Conservation (phyloP, 2,113 vertebrate species). For the Perognathus longimembris region DNA sequence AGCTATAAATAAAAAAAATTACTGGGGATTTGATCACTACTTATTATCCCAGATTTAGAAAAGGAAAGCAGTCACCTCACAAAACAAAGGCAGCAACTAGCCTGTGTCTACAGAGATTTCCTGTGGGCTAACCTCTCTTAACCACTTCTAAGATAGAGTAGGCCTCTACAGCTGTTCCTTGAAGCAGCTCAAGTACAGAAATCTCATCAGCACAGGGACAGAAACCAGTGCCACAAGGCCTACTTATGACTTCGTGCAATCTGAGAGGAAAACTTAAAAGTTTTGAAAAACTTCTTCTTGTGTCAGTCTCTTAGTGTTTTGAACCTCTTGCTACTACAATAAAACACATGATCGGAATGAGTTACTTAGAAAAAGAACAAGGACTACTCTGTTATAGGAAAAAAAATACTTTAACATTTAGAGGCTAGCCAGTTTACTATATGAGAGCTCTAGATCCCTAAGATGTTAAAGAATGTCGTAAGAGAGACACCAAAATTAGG, state of each 20-base stretch:
- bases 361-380: background rate
- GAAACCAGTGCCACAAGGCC: background rate
- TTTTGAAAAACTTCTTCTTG: background rate
- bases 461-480: background rate
- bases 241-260: background rate
- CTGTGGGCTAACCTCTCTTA: background rate
- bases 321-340: slow-evolving; percentile 4
- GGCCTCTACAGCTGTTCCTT: background rate
- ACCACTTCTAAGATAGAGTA: background rate
- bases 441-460: background rate
- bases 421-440: background rate
- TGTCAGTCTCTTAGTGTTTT: background rate
- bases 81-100: background rate
- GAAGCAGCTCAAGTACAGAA: slow-evolving; percentile 9
- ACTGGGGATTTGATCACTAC: background rate
- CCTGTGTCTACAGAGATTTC: background rate
- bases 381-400: background rate
- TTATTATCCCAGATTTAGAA: slow-evolving; percentile 21
- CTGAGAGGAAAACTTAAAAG: background rate
- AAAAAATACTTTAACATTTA: background rate
- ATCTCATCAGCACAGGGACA: background rate
- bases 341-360: no score
- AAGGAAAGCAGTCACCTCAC: background rate
- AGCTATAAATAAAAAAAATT: background rate
- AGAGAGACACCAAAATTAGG: background rate